phyloP scores from a whole-genome alignment of 2,113 vertebrate species.

The Rutilus rutilus region DNA sequence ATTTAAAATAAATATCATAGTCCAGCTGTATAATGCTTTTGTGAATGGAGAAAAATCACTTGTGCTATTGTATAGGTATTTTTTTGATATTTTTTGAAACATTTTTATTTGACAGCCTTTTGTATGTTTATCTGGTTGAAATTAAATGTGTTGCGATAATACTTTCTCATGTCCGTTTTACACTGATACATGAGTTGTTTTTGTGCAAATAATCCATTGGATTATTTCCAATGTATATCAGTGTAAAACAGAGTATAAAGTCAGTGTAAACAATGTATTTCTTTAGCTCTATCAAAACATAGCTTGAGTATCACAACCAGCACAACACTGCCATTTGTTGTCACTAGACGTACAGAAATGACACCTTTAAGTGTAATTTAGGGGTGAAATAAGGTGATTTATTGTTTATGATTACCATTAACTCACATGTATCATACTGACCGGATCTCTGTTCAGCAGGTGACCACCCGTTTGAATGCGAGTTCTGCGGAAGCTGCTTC shows the following conservation, averaged over 20 bases:
- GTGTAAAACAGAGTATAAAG: not conserved
- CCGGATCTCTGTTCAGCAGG: conserved; percentile 69
- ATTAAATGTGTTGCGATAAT: not conserved
- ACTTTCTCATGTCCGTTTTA: not conserved
- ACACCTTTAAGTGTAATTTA: not conserved
- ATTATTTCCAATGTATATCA: not conserved
- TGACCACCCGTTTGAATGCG: conserved; percentile 94
- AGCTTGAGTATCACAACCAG: not conserved
- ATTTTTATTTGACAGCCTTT: too few species aligned
- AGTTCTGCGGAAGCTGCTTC: conserved; percentile 99
- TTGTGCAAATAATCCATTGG: not conserved
- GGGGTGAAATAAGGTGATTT: not conserved
- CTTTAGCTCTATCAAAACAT: not conserved
- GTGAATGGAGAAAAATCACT: not conserved
- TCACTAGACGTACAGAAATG: not conserved
- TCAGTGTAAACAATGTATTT: not conserved
- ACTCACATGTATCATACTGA: not conserved
- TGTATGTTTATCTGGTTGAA: not conserved
- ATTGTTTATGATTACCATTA: not conserved
- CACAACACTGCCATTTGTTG: not conserved
- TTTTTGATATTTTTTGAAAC: too few species aligned
- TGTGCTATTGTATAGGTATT: not conserved
- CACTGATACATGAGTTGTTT: not conserved
- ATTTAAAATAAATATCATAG: conserved; percentile 35
- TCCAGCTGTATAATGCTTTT: conserved; percentile 5